Evolutionary conservation across 30 jellyfish, hydroid and myxozoan genomes (phyloP).

Genomic region (Cassiopea andromeda): DNA sequence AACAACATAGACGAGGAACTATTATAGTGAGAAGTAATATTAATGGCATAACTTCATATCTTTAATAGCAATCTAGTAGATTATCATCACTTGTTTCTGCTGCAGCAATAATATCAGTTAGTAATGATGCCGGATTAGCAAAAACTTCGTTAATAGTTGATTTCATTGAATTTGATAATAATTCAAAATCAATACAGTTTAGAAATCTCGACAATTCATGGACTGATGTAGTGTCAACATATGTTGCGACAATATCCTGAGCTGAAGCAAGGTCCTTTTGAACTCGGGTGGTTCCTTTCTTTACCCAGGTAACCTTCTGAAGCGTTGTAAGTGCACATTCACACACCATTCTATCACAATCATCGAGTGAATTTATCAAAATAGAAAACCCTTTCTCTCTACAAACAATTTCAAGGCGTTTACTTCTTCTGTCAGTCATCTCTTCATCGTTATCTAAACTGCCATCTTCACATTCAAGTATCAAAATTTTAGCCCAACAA

Average conservation of each 20-base stretch:
- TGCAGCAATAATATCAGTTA: conserved; percentile 62
- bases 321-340: conserved; percentile 30
- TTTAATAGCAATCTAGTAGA: conserved; percentile 54
- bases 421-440: neutral
- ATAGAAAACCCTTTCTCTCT: conserved; percentile 26
- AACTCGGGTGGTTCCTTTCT: neutral
- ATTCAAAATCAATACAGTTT: conserved; percentile 16
- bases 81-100: conserved; percentile 48
- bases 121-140: conserved; percentile 33
- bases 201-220: conserved; percentile 20
- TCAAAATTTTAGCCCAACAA: conserved; percentile 50
- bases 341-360: conserved; percentile 61
- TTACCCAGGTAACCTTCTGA: neutral
- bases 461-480: neutral
- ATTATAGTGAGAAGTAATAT: too few species aligned
- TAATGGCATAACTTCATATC: neutral
- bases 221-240: neutral
- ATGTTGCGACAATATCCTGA: conserved; percentile 1
- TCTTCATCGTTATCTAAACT: neutral
- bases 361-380: conserved; percentile 40
- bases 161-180: conserved; percentile 18
- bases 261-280: conserved; percentile 19
- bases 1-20: too few species aligned
- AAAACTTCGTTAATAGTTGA: conserved; percentile 47
- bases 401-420: conserved; percentile 7